Evolutionary conservation across 1,140 invertebrate genomes (phyloP).

Genomic region (Capitella teleta): DNA sequence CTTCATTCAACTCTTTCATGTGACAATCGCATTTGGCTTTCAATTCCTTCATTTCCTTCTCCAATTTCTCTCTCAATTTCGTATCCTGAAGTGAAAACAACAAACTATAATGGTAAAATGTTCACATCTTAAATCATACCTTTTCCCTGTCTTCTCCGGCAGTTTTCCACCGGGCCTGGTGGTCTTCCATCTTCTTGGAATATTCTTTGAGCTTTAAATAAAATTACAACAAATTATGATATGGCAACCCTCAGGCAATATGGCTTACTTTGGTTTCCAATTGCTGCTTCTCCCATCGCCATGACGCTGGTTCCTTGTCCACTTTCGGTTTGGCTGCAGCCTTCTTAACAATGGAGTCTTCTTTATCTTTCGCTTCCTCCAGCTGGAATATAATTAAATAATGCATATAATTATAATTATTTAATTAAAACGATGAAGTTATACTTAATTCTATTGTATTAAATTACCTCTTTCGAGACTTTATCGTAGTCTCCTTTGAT

Average conservation of each 20-base stretch:
- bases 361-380: conserved; percentile 6
- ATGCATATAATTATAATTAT: too few relatives aligned
- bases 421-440: too few relatives aligned
- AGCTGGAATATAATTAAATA: too few relatives aligned
- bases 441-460: too few relatives aligned
- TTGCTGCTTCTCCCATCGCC: conserved; percentile 15
- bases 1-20: conserved; percentile 3
- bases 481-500: conserved; percentile 10
- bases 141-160: conserved; percentile 12
- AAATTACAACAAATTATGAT: too few relatives aligned
- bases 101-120: too few relatives aligned
- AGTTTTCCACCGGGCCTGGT: conserved; percentile 11
- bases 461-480: conserved; percentile 10
- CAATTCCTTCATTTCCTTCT: conserved; percentile 10
- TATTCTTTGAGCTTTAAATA: conserved; percentile 11
- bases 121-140: too few relatives aligned
- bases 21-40: conserved; percentile 9
- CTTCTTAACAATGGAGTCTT: too few relatives aligned
- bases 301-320: conserved; percentile 9
- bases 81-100: too few relatives aligned
- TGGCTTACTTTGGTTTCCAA: conserved; percentile 13
- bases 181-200: conserved; percentile 12
- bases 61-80: conserved; percentile 11
- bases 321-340: neutral
- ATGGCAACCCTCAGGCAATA: too few relatives aligned